These are phyloP conservation scores for Acanthoscelides obtectus DNA, from an alignment of 2,888 invertebrate genomes.

Conservation along the genomic window DNA sequence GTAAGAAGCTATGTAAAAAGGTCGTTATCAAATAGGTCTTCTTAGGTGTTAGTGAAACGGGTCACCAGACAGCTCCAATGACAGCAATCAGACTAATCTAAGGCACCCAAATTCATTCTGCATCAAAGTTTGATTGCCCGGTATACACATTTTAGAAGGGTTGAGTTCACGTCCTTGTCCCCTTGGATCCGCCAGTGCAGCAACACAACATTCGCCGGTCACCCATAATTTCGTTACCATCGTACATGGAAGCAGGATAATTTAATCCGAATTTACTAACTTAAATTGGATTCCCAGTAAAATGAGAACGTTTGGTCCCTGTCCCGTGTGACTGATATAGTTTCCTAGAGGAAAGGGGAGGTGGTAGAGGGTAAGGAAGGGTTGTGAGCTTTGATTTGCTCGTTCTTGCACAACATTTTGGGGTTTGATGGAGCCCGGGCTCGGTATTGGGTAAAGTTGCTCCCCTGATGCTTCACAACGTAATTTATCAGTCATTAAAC, in stretches of 20 bases:
- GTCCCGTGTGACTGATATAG: conserved; percentile 1
- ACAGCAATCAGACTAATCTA: too few relatives aligned
- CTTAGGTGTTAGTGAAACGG: too few relatives aligned
- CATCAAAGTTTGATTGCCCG: not conserved
- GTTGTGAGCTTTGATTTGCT: not conserved
- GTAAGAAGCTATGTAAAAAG: too few relatives aligned
- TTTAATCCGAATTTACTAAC: conserved; percentile 21
- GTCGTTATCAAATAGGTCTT: too few relatives aligned
- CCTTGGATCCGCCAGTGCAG: not conserved
- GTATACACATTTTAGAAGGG: not conserved
- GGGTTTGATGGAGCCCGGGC: not conserved
- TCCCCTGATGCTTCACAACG: not conserved
- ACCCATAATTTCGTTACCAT: conserved; percentile 18
- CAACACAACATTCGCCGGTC: conserved; percentile 1
- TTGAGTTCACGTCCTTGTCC: not conserved
- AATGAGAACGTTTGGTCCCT: conserved; percentile 11
- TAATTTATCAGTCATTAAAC: not conserved
- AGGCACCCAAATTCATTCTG: too few relatives aligned
- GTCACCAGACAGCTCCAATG: too few relatives aligned
- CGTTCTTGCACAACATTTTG: not conserved
- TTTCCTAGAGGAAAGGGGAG: not conserved
- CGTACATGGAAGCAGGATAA: conserved; percentile 20
- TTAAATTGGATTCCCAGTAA: conserved; percentile 18
- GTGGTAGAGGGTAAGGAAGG: not conserved
- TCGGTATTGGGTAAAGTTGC: not conserved